These are phyloP conservation scores for Pheosia tremula DNA, from an alignment of 2,888 invertebrate species.

Conservation along the genomic window DNA sequence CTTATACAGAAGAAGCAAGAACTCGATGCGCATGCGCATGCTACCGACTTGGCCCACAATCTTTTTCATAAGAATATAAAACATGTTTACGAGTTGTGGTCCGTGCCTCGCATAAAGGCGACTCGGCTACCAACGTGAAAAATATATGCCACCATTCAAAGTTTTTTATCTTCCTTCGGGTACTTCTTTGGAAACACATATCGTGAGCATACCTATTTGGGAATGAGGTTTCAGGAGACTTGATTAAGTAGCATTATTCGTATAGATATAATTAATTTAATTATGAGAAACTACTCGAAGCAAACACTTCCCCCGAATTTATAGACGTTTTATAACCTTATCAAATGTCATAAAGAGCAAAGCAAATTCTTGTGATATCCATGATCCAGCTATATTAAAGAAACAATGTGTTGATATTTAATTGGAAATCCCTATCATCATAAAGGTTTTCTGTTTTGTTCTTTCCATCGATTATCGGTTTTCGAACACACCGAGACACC, in stretches of 20 bases:
- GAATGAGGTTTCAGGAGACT: background rate
- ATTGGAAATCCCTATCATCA: no score
- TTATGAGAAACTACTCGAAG: no score
- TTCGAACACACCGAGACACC: no score
- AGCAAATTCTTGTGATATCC: no score
- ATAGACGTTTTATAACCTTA: no score
- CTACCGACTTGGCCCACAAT: conserved; percentile 9
- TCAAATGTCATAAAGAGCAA: no score
- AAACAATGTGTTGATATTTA: no score
- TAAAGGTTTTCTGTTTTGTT: background rate
- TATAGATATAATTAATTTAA: no score
- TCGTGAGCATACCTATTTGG: background rate
- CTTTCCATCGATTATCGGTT: background rate
- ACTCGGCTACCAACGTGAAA: background rate
- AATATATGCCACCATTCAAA: background rate
- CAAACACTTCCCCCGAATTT: no score
- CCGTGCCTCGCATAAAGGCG: conserved; percentile 9
- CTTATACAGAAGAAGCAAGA: no score
- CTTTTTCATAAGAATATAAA: conserved; percentile 40
- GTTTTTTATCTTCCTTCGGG: background rate
- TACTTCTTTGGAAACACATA: background rate
- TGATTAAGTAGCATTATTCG: background rate
- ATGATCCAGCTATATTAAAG: no score
- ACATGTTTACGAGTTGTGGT: conserved; percentile 43
- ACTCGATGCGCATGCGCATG: background rate